Percentiles rank a stretch among this genome's conserved stretches.
These are phyloP conservation scores for Clinocottus analis DNA, from an alignment of 2,113 vertebrate species.

Conservation along the genomic window DNA sequence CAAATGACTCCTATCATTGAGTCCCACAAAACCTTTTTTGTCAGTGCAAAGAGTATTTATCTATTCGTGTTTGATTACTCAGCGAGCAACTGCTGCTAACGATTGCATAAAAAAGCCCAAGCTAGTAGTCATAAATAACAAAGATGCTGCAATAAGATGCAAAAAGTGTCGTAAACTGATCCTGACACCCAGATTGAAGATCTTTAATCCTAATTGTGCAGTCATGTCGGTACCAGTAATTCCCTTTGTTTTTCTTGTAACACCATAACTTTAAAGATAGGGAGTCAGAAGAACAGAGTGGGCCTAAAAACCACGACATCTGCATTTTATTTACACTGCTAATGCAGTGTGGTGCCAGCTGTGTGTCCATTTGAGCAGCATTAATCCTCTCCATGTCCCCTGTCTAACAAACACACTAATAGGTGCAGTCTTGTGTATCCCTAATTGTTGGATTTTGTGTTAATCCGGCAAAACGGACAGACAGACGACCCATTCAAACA, in stretches of 20 bases:
- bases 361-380: not conserved
- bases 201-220: not conserved
- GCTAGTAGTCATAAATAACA: not conserved
- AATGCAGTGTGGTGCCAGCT: not conserved
- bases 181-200: not conserved
- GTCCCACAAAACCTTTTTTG: not conserved
- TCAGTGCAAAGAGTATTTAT: not conserved
- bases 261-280: not conserved
- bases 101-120: not conserved
- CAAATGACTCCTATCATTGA: not conserved
- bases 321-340: not conserved
- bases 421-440: not conserved
- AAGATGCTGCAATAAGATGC: not conserved
- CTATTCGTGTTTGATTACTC: not conserved
- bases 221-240: not conserved
- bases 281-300: not conserved
- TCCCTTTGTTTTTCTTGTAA: not conserved
- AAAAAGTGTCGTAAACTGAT: not conserved
- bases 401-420: not conserved
- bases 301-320: not conserved
- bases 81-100: not conserved
- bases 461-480: not conserved
- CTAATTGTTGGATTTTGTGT: not conserved
- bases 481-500: conserved; percentile 3
- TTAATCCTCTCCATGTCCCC: not conserved